Base-by-base conservation (phyloP, 2,797 vertebrate genomes). In the Coreius guichenoti region DNA sequence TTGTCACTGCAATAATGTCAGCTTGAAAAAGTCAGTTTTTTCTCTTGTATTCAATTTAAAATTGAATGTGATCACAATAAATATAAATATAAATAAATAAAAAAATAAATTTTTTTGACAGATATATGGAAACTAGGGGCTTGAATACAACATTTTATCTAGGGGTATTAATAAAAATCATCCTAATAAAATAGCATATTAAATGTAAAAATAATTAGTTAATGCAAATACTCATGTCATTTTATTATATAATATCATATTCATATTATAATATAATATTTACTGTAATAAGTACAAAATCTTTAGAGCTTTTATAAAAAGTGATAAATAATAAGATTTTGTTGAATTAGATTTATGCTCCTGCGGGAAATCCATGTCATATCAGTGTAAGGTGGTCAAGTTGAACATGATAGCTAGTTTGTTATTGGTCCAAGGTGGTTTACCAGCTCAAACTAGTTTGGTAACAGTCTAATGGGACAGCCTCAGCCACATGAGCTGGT, bases 1-100 rank as follows among this genome's bases (percentile, higher is more conserved):
- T 33, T 80, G 78, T 68, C 45, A 49, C 26, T n/a, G 29, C 63
- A 80, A 80, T 68, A 21, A 80, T 36, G 19, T 80, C 78, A 51
- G 45, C 29, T 49, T 80, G 61, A n/a, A n/a, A n/a, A n/a, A n/a
- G n/a, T n/a, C 63, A 12, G 23, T 65, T 45, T 29, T 47, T 13
- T 5, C 17, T 21, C 13, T 54, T 54, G 29, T 54, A 75, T 12
- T 33, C 11, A 3, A 21, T 21, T 13, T 33, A 54, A 75, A 54
- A 51, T 51, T 51, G 29, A 33, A 75, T 21, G 13, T 23, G 12
- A 75, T 63, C 58, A 63, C 58, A 29, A 61, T 51, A 51, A 51
- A 63, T n/a, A 63, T 19, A n/a, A 43, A 19, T 26, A 58, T 51
- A 51, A n/a, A n/a, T n/a, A n/a, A 51, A 63, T n/a, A 63, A 29